These are phyloP conservation scores for Toxonevra muliebris DNA, from an alignment of 2,888 invertebrate species.

Conservation along the genomic window DNA sequence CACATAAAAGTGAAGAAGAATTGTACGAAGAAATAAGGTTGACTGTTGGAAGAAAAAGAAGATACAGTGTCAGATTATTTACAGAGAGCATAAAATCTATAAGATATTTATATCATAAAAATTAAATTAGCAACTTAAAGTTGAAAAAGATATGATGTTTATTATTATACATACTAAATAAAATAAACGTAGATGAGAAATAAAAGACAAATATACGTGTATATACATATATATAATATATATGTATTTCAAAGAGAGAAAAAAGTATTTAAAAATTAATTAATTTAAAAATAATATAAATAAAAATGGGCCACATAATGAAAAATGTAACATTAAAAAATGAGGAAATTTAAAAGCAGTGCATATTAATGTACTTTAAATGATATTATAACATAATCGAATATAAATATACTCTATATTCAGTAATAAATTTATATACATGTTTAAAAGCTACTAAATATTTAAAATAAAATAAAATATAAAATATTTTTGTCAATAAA, in stretches of 20 bases:
- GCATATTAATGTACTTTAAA: too few species aligned
- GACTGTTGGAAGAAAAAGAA: too few species aligned
- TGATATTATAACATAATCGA: too few species aligned
- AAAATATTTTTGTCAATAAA: neutral
- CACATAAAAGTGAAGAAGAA: too few species aligned
- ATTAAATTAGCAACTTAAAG: constrained; percentile 25
- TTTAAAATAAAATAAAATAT: too few species aligned
- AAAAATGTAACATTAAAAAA: neutral
- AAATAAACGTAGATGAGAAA: constrained; percentile 16
- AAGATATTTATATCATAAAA: constrained; percentile 35
- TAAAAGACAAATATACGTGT: constrained; percentile 25
- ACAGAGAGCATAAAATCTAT: constrained; percentile 35
- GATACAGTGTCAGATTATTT: too few species aligned
- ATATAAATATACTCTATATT: too few species aligned
- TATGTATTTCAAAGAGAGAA: constrained; percentile 28
- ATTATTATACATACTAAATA: constrained; percentile 22
- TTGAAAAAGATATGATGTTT: constrained; percentile 27
- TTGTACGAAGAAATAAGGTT: too few species aligned
- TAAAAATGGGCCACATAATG: constrained; percentile 23
- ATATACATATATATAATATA: constrained; percentile 31
- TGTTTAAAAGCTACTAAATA: too few species aligned
- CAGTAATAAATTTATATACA: too few species aligned
- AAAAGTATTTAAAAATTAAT: constrained; percentile 33
- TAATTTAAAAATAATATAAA: constrained; percentile 25
- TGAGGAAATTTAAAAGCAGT: too few species aligned